A percentile compares a stretch with the other conserved stretches of the same genome.
These are phyloP conservation scores for Caenorhabditis panamensis DNA, from an alignment of 2,888 invertebrate species.

Conservation along the genomic window DNA sequence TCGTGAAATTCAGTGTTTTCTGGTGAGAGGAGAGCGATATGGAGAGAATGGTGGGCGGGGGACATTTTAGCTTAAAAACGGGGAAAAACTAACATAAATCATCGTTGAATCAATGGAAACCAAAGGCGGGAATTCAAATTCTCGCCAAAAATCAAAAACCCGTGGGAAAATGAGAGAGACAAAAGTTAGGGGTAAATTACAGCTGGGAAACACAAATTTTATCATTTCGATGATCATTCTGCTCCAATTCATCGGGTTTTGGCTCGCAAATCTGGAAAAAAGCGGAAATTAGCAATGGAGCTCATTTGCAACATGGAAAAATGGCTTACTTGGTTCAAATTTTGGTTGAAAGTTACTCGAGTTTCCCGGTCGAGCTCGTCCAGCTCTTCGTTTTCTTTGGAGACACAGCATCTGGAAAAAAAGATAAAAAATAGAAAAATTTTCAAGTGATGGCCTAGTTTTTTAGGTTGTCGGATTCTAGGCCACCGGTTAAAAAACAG, in stretches of 20 bases:
- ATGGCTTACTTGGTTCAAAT: slow-evolving; percentile 68
- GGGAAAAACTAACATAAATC: slow-evolving; percentile 1
- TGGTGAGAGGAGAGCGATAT: slow-evolving; percentile 35
- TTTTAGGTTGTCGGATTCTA: too few relatives aligned
- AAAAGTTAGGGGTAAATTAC: slow-evolving; percentile 13
- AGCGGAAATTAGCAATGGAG: neutral
- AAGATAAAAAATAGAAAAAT: slow-evolving; percentile 7
- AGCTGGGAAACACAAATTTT: slow-evolving; percentile 60
- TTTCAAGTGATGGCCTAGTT: neutral
- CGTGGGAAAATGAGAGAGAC: neutral
- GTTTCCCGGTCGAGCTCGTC: slow-evolving; percentile 64
- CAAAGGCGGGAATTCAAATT: slow-evolving; percentile 3
- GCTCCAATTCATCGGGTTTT: slow-evolving; percentile 41
- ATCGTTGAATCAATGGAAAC: slow-evolving; percentile 26
- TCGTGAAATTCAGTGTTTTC: slow-evolving; percentile 6
- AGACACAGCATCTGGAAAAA: slow-evolving; percentile 60
- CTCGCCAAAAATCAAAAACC: neutral
- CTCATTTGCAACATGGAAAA: neutral
- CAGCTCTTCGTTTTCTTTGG: slow-evolving; percentile 66
- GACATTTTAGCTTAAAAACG: slow-evolving; percentile 13
- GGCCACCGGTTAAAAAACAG: too few relatives aligned
- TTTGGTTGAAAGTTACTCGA: slow-evolving; percentile 71
- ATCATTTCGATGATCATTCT: slow-evolving; percentile 49
- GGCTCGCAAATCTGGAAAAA: slow-evolving; percentile 50
- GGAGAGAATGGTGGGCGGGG: slow-evolving; percentile 29